phyloP scores from a whole-genome alignment of 2,888 invertebrate genomes.

The Pammene fasciana region DNA sequence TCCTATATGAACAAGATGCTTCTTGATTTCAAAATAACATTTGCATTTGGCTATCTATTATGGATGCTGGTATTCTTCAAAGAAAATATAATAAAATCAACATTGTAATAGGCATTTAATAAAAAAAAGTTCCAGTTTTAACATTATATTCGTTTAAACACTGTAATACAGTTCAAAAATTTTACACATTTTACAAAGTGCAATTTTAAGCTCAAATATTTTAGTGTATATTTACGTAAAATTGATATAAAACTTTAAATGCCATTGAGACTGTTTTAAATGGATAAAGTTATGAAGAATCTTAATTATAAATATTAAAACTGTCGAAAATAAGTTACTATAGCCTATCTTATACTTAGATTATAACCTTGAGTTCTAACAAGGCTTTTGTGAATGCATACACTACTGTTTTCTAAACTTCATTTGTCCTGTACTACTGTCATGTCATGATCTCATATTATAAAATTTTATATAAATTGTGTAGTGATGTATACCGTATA shows the following conservation, averaged over 20 bases:
- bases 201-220: not conserved
- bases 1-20: no score
- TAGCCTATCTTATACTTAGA: constrained; percentile 30
- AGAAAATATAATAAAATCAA: constrained; percentile 10
- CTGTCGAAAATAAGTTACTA: constrained; percentile 35
- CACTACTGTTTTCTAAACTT: not conserved
- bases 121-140: constrained; percentile 4
- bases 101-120: constrained; percentile 20
- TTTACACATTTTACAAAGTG: constrained; percentile 3
- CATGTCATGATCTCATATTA: not conserved
- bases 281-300: constrained; percentile 11
- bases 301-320: constrained; percentile 24
- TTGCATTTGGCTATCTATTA: not conserved
- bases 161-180: not conserved
- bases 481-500: not conserved
- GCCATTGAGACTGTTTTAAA: constrained; percentile 21
- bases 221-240: constrained; percentile 5
- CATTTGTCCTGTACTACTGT: not conserved
- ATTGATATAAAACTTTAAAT: constrained; percentile 29
- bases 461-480: not conserved
- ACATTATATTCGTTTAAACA: not conserved
- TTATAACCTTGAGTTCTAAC: not conserved
- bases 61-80: not conserved
- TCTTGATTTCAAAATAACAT: no score
- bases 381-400: not conserved